phyloP scores from a whole-genome alignment of 2,888 invertebrate genomes.

The Spilarctia lutea region DNA sequence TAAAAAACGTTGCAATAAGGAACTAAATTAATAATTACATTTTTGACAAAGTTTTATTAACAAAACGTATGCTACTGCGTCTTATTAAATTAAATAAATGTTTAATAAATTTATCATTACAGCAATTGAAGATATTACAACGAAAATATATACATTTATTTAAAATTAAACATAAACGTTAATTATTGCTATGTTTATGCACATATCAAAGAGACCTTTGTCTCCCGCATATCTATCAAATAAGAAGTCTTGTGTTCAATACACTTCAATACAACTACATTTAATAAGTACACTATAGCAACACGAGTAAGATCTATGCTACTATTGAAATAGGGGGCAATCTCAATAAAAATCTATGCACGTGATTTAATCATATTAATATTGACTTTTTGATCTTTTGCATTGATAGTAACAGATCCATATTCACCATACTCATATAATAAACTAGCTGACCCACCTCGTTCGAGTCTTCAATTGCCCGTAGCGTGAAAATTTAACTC shows the following conservation, averaged over 20 bases:
- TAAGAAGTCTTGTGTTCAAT: background rate
- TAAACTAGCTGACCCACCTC: too few relatives aligned
- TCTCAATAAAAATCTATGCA: background rate
- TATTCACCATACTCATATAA: too few relatives aligned
- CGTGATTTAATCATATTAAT: background rate
- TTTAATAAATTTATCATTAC: too few relatives aligned
- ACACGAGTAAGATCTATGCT: background rate
- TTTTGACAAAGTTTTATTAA: background rate
- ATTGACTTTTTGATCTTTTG: conserved; percentile 2
- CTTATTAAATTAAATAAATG: background rate
- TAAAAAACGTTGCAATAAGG: background rate
- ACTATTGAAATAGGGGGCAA: background rate
- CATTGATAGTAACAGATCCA: background rate
- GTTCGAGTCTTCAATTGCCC: too few relatives aligned
- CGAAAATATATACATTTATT: background rate
- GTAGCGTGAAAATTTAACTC: too few relatives aligned
- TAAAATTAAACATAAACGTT: background rate
- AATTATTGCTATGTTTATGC: background rate
- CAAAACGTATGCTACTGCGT: too few relatives aligned
- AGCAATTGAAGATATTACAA: background rate
- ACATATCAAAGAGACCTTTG: background rate
- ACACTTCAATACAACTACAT: background rate
- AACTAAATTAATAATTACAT: background rate
- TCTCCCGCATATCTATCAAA: background rate
- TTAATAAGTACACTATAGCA: background rate